These are phyloP conservation scores for Chaetura pelagica DNA, from an alignment of 2,113 vertebrate species.

Conservation along the genomic window DNA sequence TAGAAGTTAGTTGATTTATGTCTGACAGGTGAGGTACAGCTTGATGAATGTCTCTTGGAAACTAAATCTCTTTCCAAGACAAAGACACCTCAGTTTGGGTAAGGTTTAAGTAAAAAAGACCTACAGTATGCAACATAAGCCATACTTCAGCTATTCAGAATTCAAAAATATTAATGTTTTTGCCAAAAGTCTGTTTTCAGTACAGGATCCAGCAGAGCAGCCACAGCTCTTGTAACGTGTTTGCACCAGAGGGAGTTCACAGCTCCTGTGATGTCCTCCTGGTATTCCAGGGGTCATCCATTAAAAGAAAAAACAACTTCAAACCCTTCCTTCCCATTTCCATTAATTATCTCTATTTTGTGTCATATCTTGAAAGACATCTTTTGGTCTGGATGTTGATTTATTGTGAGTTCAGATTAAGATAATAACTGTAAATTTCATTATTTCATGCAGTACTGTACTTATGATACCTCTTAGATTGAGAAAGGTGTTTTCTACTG, in stretches of 20 bases:
- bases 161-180: not conserved
- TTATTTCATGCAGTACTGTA: not conserved
- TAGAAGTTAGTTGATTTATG: conserved; percentile 27
- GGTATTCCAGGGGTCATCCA: not conserved
- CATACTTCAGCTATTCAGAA: not conserved
- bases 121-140: not conserved
- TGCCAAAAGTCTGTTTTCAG: not conserved
- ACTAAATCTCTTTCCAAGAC: not conserved
- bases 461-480: not conserved
- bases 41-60: conserved; percentile 2
- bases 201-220: not conserved
- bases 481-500: not conserved
- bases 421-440: not conserved
- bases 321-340: not conserved
- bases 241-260: not conserved
- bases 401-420: not conserved
- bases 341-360: not conserved
- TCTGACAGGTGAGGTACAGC: not conserved
- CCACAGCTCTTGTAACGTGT: not conserved
- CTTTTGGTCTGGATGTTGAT: not conserved
- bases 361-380: not conserved
- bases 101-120: not conserved
- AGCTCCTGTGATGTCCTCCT: not conserved
- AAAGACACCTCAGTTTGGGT: not conserved
- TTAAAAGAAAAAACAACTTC: not conserved